Percentiles rank a stretch among this genome's conserved stretches.
phyloP scores from a whole-genome alignment of 2,113 vertebrate species.

The Pavo muticus region DNA sequence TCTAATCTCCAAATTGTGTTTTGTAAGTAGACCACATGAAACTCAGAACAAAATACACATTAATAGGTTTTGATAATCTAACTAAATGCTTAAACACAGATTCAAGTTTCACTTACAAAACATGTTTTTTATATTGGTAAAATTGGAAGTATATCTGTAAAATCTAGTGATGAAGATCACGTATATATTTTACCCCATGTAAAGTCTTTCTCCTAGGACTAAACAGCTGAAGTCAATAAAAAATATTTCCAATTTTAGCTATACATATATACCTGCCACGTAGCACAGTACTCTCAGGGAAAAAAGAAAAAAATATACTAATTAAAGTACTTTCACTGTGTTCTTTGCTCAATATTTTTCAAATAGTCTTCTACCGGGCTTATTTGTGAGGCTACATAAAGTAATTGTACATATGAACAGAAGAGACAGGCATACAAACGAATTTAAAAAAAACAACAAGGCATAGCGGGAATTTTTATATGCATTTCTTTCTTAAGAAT shows the following conservation, averaged over 20 bases:
- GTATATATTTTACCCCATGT: neutral
- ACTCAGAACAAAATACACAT: neutral
- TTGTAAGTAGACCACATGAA: neutral
- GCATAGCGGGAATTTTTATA: neutral
- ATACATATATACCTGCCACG: neutral
- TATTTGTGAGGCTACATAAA: neutral
- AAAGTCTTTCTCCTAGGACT: neutral
- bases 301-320: neutral
- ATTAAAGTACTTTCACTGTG: neutral
- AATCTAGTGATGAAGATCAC: accelerated
- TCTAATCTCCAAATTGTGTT: neutral
- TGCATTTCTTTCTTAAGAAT: neutral
- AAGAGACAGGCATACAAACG: neutral
- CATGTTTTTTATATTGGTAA: neutral
- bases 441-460: neutral
- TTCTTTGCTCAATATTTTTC: neutral
- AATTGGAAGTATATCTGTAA: neutral
- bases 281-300: neutral
- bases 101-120: neutral
- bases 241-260: neutral
- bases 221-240: neutral
- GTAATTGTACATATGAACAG: neutral
- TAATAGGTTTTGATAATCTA: neutral
- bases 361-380: neutral
- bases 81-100: neutral